A percentile compares a stretch with the other conserved stretches of the same genome.
Evolutionary conservation across 1,140 invertebrate species (phyloP).

Genomic region (Pteromalus puparum): DNA sequence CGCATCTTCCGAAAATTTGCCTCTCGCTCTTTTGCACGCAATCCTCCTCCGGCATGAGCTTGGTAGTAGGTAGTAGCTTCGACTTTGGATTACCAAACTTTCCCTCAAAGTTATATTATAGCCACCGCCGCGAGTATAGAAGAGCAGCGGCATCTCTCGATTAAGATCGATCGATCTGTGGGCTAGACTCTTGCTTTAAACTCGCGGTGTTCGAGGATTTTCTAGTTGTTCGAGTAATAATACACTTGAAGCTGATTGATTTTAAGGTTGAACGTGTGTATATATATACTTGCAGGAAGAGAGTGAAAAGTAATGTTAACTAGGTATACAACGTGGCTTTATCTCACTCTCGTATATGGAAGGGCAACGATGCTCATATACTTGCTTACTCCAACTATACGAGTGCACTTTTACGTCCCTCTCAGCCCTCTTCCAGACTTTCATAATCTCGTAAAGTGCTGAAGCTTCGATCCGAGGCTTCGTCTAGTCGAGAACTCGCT

Average conservation of each 20-base stretch:
- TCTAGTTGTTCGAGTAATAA: not conserved
- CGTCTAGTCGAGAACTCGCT: not conserved
- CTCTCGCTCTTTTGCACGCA: conserved; percentile 25
- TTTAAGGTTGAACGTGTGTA: too few species aligned
- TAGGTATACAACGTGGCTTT: not conserved
- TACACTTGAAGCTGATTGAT: not conserved
- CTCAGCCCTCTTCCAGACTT: not conserved
- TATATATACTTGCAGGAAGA: too few species aligned
- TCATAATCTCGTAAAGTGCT: conserved; percentile 15
- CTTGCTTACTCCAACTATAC: not conserved
- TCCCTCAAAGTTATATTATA: conserved; percentile 62
- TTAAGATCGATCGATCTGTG: conserved; percentile 58
- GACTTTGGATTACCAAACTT: conserved; percentile 64
- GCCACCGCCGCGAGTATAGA: not conserved
- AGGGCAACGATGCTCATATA: too few species aligned
- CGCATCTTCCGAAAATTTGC: conserved; percentile 28
- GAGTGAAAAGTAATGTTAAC: not conserved
- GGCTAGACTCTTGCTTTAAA: not conserved
- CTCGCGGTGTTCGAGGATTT: not conserved
- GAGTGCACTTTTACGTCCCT: not conserved
- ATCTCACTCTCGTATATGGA: not conserved
- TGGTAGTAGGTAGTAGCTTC: too few species aligned
- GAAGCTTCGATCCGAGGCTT: conserved; percentile 13
- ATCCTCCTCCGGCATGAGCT: not conserved
- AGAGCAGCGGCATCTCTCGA: conserved; percentile 45